Base-by-base conservation (phyloP, 92 coral and sea anemone species). In the Heliopora coerulea region DNA sequence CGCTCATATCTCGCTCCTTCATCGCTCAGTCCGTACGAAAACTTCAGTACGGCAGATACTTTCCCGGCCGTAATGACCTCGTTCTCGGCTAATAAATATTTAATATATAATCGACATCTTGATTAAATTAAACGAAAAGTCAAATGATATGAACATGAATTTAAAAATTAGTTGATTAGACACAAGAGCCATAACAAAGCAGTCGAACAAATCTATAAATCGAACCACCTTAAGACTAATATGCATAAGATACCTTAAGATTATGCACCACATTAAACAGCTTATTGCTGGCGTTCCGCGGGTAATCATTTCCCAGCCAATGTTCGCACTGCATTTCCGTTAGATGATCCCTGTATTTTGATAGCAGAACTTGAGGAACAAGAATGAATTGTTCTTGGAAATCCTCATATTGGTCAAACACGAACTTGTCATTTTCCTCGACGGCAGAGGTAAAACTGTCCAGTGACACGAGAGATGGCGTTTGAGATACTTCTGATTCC, bases 381-480 rank as follows among this genome's bases (percentile, higher is more conserved):
- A 93, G 79, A n/a, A 93, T 87, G 74, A 90, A 93, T 66, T 82
- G 90, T 49, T 96, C 85, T 12, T 84, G 78, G 27, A 81, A 66
- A 34, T 78, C 61, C 17, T 79, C 86, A 32, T 83, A 83, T 18
- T 83, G 86, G 34, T 81, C 87, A 56, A 90, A 89, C 82, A 83
- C 75, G n/a, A 88, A 80, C 13, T 87, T 88, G 31, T 93, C 95
- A 59, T 79, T 78, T 0, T 89, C 87, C 14, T 93, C 96, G 2
- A 89, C 91, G 2, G 98, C 98, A 10, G 98, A 93, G 23, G 88
- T 85, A 65, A 93, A 93, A 70, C 77, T 70, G 54, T 70, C 77
- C 63, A 70, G 35, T 32, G 77, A 70, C 49, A 52, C 19, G 25
- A 70, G 28, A 2, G 77, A 70, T 31, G 77, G 61, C 10, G 77